Evolutionary conservation across 2,888 invertebrate species (phyloP).

Genomic region (Orchesella flavescens): DNA sequence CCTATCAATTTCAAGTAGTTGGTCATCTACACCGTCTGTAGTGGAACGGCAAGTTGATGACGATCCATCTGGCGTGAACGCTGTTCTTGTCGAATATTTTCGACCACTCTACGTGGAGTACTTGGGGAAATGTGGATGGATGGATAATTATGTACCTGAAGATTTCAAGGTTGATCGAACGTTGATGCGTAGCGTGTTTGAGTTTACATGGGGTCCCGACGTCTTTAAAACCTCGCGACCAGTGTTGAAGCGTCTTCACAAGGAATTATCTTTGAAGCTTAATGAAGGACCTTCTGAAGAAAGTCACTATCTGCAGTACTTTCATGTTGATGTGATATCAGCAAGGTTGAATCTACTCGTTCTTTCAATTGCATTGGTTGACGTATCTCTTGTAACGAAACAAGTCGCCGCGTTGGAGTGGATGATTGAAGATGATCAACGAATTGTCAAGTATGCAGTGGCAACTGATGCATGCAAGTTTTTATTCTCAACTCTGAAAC

Average conservation of each 20-base stretch:
- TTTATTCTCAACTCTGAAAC: constrained; percentile 26
- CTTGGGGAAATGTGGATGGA: background rate
- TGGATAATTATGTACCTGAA: background rate
- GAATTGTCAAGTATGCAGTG: constrained; percentile 5
- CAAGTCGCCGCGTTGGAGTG: constrained; percentile 39
- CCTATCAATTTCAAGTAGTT: background rate
- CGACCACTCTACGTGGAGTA: constrained; percentile 12
- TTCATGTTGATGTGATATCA: constrained; percentile 55
- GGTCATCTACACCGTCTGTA: background rate
- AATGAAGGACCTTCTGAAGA: background rate
- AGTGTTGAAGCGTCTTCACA: constrained; percentile 16
- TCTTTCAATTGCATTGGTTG: constrained; percentile 37
- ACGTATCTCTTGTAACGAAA: constrained; percentile 7
- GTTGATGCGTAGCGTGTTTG: constrained; percentile 19
- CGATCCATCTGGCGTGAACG: background rate
- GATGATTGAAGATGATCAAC: constrained; percentile 23
- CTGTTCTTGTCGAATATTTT: constrained; percentile 1
- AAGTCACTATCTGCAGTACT: constrained; percentile 49
- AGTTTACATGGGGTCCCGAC: constrained; percentile 29
- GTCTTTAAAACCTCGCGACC: constrained; percentile 10
- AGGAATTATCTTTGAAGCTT: background rate
- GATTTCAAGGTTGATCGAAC: background rate
- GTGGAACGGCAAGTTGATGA: background rate
- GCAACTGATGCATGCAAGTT: constrained; percentile 40
- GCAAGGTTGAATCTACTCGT: constrained; percentile 59